Conservation (phyloP, 1,140 invertebrate species). For the Arion vulgaris region DNA sequence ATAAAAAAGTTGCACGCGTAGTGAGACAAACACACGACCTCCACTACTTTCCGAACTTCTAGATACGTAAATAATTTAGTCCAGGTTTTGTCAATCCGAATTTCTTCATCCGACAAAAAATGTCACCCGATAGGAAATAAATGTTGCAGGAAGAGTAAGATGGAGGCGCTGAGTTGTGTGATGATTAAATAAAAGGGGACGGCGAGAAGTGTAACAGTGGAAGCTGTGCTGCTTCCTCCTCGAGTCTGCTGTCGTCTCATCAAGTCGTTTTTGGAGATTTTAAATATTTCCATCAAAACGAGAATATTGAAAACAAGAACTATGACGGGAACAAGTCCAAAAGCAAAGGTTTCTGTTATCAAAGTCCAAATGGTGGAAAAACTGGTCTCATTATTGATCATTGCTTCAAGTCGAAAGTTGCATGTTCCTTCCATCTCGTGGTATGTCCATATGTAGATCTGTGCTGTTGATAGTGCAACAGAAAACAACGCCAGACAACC, state of each 20-base stretch:
- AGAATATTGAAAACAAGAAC: constrained; percentile 60
- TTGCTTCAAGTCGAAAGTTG: constrained; percentile 45
- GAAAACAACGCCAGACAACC: constrained; percentile 47
- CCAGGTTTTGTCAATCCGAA: constrained; percentile 54
- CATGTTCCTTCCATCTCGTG: constrained; percentile 46
- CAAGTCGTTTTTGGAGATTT: constrained; percentile 49
- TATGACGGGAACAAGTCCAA: constrained; percentile 57
- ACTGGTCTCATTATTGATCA: constrained; percentile 43
- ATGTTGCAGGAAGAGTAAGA: constrained; percentile 52
- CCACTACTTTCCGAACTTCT: constrained; percentile 56
- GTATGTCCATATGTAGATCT: constrained; percentile 64
- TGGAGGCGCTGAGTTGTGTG: constrained; percentile 60
- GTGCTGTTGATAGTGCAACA: constrained; percentile 50
- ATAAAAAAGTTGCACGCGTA: constrained; percentile 67
- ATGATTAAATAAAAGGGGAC: constrained; percentile 65
- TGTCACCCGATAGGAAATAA: constrained; percentile 42
- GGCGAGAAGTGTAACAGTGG: constrained; percentile 60
- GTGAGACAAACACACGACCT: constrained; percentile 64
- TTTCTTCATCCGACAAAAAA: constrained; percentile 42
- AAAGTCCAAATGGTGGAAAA: constrained; percentile 60
- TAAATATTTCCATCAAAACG: constrained; percentile 57
- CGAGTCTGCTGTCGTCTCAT: constrained; percentile 42
- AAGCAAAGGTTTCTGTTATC: constrained; percentile 57
- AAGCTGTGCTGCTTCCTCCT: constrained; percentile 48
- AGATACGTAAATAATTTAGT: constrained; percentile 55